Evolutionary conservation across 1,140 invertebrate species (phyloP).

Genomic region (Aleiodes sp.): DNA sequence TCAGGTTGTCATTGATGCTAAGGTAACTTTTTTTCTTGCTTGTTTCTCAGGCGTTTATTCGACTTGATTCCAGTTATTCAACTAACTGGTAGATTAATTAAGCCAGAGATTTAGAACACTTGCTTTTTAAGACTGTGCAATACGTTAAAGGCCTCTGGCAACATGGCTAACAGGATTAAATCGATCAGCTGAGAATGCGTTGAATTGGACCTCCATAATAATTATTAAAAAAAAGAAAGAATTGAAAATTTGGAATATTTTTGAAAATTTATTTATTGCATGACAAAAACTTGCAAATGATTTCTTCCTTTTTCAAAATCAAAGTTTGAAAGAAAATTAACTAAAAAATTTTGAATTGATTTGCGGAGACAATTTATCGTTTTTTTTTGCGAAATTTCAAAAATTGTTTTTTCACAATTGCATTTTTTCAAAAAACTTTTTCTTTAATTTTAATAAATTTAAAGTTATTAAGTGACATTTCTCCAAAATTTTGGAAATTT

Average conservation of each 20-base stretch:
- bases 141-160: slow-evolving; percentile 61
- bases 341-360: no score
- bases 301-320: no score
- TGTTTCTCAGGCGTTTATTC: neutral
- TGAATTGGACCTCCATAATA: no score
- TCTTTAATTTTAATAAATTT: no score
- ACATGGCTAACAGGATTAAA: slow-evolving; percentile 45
- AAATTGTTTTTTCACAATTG: no score
- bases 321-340: no score
- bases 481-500: no score
- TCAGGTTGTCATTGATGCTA: slow-evolving; percentile 95
- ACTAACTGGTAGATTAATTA: slow-evolving; percentile 46
- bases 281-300: no score
- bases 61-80: neutral
- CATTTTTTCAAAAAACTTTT: no score
- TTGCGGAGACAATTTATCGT: neutral
- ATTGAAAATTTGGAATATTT: neutral
- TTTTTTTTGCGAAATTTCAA: no score
- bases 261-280: neutral
- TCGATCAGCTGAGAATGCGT: no score
- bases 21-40: slow-evolving; percentile 71
- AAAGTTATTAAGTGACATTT: no score
- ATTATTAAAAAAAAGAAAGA: slow-evolving; percentile 25
- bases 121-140: slow-evolving; percentile 46
- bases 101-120: slow-evolving; percentile 61